Evolutionary conservation across 2,888 invertebrate genomes (phyloP), one percentile per base, ranked within the genome.

Genomic region (Drosophila melanosoma): DNA sequence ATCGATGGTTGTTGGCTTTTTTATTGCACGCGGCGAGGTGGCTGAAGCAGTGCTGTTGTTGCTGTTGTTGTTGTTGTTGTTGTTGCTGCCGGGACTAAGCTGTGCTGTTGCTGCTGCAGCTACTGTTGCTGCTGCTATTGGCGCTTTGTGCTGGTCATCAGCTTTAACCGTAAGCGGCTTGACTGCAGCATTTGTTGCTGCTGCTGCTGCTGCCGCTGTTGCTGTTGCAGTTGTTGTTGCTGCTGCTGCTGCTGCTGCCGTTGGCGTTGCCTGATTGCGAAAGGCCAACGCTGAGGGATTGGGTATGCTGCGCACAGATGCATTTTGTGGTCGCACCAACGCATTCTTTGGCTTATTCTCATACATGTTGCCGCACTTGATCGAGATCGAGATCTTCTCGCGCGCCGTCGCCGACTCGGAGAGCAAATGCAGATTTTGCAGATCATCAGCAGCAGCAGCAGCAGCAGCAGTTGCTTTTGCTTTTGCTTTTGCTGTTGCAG

Each of bases 261-360:
- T 67, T 36, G 84, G 53, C 12, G 79, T 72, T 17, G 87, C 83
- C 76, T 92, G 92, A 83, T 95, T 94, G 70, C 95, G 94, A 78
- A 94, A 94, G 48, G 95, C 94, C 79, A 95, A 79, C 11, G 95
- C 93, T 60, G 95, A 95, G 7, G 95, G 95, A 91, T 95, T 95
- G 7, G 95, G 95, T 75, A 95, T 95, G 81, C 94, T 95, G 49
- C 95, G 93, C 33, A 95, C 94, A 29, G 94, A 94, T 67, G 95
- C 95, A 86, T 95, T 95, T 74, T 93, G 93, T 20, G 92, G 93
- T 17, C 89, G 94, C 23, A 92, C 86, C 67, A 12, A 90, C 74
- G 79, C 85, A 60, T 83, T 86, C 61, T 89, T 90, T 57, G 89
- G 81, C 79, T 92, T 92, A 93, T 94, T 71, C 73, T 89, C 74